Percentiles rank a stretch among this genome's conserved stretches.
phyloP scores from a whole-genome alignment of 2,888 invertebrate genomes.

The Ennomos fuscantarius region DNA sequence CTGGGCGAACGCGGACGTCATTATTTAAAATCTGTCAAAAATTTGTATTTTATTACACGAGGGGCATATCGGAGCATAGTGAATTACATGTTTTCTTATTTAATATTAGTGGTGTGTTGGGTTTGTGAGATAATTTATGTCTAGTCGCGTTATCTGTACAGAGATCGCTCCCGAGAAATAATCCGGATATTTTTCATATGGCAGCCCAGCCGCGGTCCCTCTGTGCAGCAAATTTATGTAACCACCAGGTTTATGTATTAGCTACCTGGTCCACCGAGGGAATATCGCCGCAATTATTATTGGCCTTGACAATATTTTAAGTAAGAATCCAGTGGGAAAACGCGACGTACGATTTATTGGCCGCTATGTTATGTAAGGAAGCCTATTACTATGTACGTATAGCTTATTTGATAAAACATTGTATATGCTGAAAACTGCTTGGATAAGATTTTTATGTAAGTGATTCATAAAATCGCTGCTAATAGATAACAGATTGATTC shows the following conservation, averaged over 20 bases:
- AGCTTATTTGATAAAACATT: too few relatives aligned
- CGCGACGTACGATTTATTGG: constrained; percentile 18
- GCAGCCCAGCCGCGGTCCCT: constrained; percentile 54
- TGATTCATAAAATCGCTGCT: too few relatives aligned
- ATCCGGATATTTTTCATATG: constrained; percentile 83
- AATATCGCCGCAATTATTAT: constrained; percentile 75
- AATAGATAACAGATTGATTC: too few relatives aligned
- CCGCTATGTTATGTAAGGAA: background rate
- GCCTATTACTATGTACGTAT: background rate
- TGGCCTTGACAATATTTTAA: constrained; percentile 50
- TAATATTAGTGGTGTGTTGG: constrained; percentile 82
- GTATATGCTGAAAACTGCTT: too few relatives aligned
- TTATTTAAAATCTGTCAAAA: constrained; percentile 84
- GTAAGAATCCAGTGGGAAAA: constrained; percentile 35
- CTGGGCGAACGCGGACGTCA: constrained; percentile 77
- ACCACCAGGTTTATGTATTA: constrained; percentile 46
- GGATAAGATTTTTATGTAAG: too few relatives aligned
- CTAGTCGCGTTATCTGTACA: constrained; percentile 73
- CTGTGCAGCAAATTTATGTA: constrained; percentile 73
- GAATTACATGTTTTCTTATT: constrained; percentile 85
- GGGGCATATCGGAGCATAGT: constrained; percentile 74
- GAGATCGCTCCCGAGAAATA: constrained; percentile 81
- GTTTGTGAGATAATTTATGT: constrained; percentile 83
- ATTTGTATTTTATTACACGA: constrained; percentile 79
- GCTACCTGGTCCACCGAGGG: constrained; percentile 34